Evolutionary conservation across 2,113 vertebrate genomes (phyloP).

Genomic region (Asarcornis scutulata): DNA sequence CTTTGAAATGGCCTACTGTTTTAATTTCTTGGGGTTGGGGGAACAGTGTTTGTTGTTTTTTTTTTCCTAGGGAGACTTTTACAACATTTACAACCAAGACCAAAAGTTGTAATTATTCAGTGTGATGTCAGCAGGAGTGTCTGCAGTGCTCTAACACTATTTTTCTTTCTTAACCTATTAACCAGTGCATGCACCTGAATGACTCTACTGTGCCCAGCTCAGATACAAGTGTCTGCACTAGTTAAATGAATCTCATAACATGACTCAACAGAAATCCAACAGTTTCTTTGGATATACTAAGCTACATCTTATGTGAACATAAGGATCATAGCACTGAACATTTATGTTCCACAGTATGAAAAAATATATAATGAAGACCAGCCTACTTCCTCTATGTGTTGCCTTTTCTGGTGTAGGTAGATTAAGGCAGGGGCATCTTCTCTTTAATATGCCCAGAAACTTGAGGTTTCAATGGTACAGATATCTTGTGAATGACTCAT

Average conservation of each 20-base stretch:
- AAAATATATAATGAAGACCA: background rate
- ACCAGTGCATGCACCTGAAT: background rate
- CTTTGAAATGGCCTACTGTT: background rate
- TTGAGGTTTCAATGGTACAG: background rate
- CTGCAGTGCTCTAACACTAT: conserved; percentile 26
- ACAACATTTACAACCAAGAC: conserved; percentile 52
- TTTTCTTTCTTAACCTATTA: conserved; percentile 56
- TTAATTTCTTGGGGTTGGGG: background rate
- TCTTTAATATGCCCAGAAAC: background rate
- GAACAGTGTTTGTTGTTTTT: background rate
- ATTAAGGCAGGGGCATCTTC: background rate
- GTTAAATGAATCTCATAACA: background rate
- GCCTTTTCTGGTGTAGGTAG: rapidly evolving
- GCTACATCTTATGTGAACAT: background rate
- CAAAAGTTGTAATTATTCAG: conserved; percentile 40
- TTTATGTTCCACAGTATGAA: background rate
- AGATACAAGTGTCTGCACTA: background rate
- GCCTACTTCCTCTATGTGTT: rapidly evolving
- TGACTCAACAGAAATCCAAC: rapidly evolving
- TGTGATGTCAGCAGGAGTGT: conserved; percentile 1
- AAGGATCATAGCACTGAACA: background rate
- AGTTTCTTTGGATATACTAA: background rate
- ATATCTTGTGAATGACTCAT: background rate
- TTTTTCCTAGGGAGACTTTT: conserved; percentile 24
- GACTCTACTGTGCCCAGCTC: background rate